These are phyloP conservation scores for Drosophila subpulchrella DNA, from an alignment of 1,140 invertebrate species.

Conservation along the genomic window DNA sequence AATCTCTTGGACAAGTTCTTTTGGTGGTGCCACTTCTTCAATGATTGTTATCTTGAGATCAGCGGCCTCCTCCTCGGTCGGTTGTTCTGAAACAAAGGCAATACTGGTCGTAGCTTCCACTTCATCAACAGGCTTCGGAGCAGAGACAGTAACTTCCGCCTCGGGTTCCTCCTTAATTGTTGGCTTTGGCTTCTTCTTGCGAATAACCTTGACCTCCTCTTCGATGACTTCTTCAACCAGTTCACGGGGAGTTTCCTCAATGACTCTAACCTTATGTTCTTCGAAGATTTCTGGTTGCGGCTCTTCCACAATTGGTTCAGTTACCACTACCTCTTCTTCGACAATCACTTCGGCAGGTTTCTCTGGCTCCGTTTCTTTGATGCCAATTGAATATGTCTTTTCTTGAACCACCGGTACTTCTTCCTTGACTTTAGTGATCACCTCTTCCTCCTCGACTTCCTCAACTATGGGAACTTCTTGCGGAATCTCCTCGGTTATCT, in stretches of 20 bases:
- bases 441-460: slow-evolving; percentile 54
- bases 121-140: slow-evolving; percentile 61
- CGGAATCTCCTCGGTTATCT: slow-evolving; percentile 59
- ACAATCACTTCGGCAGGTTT: slow-evolving; percentile 30
- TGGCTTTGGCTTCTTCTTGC: slow-evolving; percentile 72
- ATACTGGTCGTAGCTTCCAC: slow-evolving; percentile 60
- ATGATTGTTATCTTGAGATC: slow-evolving; percentile 72
- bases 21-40: slow-evolving; percentile 59
- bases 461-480: slow-evolving; percentile 54
- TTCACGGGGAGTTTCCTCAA: slow-evolving; percentile 70
- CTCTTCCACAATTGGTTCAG: slow-evolving; percentile 50
- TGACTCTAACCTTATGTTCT: slow-evolving; percentile 68
- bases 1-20: slow-evolving; percentile 66
- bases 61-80: slow-evolving; percentile 70
- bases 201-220: slow-evolving; percentile 64
- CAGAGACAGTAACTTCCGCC: slow-evolving; percentile 51
- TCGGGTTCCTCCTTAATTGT: slow-evolving; percentile 65
- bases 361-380: slow-evolving; percentile 57
- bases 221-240: slow-evolving; percentile 64
- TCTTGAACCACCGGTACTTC: slow-evolving; percentile 35
- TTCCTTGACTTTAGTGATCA: slow-evolving; percentile 35
- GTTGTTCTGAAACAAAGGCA: slow-evolving; percentile 69
- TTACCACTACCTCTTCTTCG: slow-evolving; percentile 14
- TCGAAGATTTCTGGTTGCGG: slow-evolving; percentile 53
- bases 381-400: slow-evolving; percentile 58